Percentiles rank a stretch among this genome's conserved stretches.
Evolutionary conservation across 2,113 vertebrate species (phyloP).

Genomic region (Holacanthus passer): DNA sequence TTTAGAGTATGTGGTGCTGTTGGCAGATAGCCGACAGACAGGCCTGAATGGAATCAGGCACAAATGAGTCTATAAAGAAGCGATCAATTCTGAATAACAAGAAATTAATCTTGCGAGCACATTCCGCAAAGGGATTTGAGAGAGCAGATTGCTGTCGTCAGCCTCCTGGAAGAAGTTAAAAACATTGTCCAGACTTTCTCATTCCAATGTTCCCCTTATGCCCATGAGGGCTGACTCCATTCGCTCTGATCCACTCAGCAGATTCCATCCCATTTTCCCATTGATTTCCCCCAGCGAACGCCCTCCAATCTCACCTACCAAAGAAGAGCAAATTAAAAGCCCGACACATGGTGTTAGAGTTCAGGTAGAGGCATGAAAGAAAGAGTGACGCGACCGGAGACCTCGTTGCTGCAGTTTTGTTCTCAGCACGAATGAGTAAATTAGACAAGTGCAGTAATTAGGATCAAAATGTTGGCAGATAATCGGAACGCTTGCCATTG

Average conservation of each 20-base stretch:
- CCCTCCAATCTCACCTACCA: conserved; percentile 71
- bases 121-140: conserved; percentile 59
- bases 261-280: conserved; percentile 78
- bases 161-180: conserved; percentile 70
- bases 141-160: conserved; percentile 69
- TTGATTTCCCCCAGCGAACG: conserved; percentile 74
- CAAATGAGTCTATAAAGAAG: conserved; percentile 60
- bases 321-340: conserved; percentile 77
- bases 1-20: conserved; percentile 48
- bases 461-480: conserved; percentile 43
- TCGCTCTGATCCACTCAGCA: conserved; percentile 79
- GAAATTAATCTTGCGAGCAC: conserved; percentile 70
- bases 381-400: conserved; percentile 39
- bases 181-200: conserved; percentile 80
- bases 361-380: conserved; percentile 40
- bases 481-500: conserved; percentile 31
- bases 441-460: conserved; percentile 60
- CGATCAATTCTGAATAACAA: conserved; percentile 70
- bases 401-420: conserved; percentile 33
- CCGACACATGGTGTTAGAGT: conserved; percentile 58
- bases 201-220: conserved; percentile 69
- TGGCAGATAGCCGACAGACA: conserved; percentile 36
- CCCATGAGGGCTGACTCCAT: conserved; percentile 75
- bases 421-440: conserved; percentile 51
- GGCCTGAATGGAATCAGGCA: conserved; percentile 37